Conservation (phyloP, 2,888 invertebrate genomes). For the Pyrrhosoma nymphula region DNA sequence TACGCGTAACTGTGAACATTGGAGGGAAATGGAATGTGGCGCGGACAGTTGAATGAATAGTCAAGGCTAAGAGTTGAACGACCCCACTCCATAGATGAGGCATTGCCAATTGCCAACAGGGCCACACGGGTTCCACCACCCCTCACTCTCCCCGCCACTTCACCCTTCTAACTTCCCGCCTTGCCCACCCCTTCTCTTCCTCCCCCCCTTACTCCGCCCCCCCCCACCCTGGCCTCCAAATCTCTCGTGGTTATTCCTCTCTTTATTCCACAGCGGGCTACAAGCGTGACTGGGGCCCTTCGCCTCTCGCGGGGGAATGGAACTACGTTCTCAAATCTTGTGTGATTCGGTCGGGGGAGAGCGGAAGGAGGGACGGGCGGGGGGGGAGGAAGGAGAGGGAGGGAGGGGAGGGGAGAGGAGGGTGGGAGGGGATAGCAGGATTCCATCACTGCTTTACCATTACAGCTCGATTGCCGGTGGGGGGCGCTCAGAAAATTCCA, state of each 20-base stretch:
- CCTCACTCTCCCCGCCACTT: neutral
- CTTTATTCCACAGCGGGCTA: constrained; percentile 1
- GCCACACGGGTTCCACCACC: neutral
- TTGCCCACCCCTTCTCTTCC: neutral
- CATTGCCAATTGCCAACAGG: constrained; percentile 62
- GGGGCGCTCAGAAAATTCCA: neutral
- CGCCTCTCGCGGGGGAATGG: neutral
- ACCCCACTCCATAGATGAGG: constrained; percentile 59
- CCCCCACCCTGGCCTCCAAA: neutral
- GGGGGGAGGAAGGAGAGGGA: no score
- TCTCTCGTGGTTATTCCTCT: neutral
- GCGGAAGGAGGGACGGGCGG: neutral
- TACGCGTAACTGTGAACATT: constrained; percentile 65
- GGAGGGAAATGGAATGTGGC: constrained; percentile 52
- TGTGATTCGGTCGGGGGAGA: neutral
- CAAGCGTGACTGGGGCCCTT: neutral
- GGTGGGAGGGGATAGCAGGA: neutral
- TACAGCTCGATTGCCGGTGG: neutral
- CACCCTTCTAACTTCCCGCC: neutral
- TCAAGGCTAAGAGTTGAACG: constrained; percentile 66
- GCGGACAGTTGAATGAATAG: constrained; percentile 60
- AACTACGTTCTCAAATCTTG: constrained; percentile 11
- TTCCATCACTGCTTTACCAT: neutral
- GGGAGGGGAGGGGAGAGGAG: neutral
- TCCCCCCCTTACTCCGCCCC: neutral